These are phyloP conservation scores for Drosophila pseudoobscura DNA, from an alignment of 1,140 invertebrate genomes.

Conservation along the genomic window DNA sequence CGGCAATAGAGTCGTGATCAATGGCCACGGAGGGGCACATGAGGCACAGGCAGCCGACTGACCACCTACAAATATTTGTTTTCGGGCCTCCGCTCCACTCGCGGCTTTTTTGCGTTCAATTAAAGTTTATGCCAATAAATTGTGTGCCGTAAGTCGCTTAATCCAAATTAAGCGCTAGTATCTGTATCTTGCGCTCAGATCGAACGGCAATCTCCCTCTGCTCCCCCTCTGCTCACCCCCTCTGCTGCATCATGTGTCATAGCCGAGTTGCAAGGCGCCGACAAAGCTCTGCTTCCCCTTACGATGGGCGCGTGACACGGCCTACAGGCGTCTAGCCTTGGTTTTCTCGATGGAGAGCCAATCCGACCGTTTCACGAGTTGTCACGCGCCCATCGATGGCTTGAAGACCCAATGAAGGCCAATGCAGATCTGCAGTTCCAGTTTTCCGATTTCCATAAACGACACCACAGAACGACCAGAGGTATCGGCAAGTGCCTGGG, in stretches of 20 bases:
- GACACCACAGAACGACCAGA: constrained; percentile 37
- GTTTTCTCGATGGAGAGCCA: neutral
- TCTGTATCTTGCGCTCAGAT: constrained; percentile 13
- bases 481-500: constrained; percentile 46
- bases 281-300: constrained; percentile 33
- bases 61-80: constrained; percentile 75
- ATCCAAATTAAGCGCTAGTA: constrained; percentile 76
- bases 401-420: neutral
- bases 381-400: constrained; percentile 22
- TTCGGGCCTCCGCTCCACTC: constrained; percentile 17
- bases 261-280: constrained; percentile 78
- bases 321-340: no score
- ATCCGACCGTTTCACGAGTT: neutral
- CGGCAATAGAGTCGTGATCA: constrained; percentile 76
- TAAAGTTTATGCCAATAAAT: constrained; percentile 80
- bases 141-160: constrained; percentile 77
- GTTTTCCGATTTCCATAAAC: constrained; percentile 59
- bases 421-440: constrained; percentile 17
- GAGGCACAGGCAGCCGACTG: constrained; percentile 23
- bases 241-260: constrained; percentile 79
- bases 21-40: constrained; percentile 58
- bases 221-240: constrained; percentile 20
- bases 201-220: constrained; percentile 69
- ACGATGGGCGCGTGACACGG: constrained; percentile 28
- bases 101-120: constrained; percentile 63